phyloP scores from a whole-genome alignment of 2,113 vertebrate genomes.

The Chaetops frenatus region DNA sequence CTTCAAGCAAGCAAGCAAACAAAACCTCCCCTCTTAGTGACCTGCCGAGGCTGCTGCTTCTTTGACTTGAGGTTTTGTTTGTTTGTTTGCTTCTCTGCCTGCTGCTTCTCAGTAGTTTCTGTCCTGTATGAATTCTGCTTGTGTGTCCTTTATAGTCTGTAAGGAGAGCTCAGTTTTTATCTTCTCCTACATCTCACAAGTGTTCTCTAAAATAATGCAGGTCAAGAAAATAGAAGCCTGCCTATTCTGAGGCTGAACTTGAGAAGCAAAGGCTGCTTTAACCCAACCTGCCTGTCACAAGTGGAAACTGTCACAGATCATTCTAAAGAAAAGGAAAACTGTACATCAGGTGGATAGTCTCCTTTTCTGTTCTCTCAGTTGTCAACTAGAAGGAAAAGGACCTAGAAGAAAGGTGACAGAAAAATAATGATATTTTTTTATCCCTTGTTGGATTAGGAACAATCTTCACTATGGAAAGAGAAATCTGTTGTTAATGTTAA shows the following conservation, averaged over 20 bases:
- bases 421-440: conserved; percentile 19
- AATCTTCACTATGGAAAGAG: neutral
- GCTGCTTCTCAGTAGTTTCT: neutral
- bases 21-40: neutral
- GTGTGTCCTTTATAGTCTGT: neutral
- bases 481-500: neutral
- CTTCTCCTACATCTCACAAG: neutral
- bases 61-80: neutral
- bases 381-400: conserved; percentile 2
- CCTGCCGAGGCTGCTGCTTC: neutral
- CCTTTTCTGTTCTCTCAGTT: neutral
- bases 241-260: neutral
- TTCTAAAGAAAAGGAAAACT: neutral
- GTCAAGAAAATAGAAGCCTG: neutral
- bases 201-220: neutral
- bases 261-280: conserved; percentile 20
- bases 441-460: neutral
- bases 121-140: neutral
- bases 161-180: neutral
- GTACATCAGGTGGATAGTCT: neutral
- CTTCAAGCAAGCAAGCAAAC: neutral
- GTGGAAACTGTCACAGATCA: neutral
- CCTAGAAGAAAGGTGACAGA: neutral
- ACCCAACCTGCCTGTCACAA: neutral
- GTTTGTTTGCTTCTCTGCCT: neutral